Evolutionary conservation across 2,888 invertebrate genomes (phyloP).

Genomic region (Smittia sp.): DNA sequence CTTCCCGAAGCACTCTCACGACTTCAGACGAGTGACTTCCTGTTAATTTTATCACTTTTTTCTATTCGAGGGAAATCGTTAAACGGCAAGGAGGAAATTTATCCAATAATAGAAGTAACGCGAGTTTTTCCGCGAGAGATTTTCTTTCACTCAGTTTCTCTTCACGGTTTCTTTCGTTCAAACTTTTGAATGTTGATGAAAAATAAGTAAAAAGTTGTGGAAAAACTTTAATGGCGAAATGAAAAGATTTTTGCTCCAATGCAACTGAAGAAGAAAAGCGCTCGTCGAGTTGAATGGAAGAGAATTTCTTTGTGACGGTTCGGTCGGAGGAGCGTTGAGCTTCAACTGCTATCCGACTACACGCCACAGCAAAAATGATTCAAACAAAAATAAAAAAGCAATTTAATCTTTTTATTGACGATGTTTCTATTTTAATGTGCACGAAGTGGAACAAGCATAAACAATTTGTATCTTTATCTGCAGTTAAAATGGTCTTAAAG

Average conservation of each 20-base stretch:
- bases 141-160: slow-evolving; percentile 3
- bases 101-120: not conserved
- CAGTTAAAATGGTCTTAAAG: no score
- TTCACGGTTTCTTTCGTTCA: not conserved
- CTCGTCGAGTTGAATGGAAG: not conserved
- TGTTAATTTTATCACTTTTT: not conserved
- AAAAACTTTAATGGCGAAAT: not conserved
- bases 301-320: not conserved
- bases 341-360: not conserved
- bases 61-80: not conserved
- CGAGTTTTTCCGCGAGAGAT: not conserved
- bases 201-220: slow-evolving; percentile 11
- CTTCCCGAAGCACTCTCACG: no score
- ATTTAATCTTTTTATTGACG: slow-evolving; percentile 23
- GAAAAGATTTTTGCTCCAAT: not conserved
- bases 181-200: slow-evolving; percentile 22
- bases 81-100: not conserved
- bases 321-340: not conserved
- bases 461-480: not conserved
- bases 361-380: not conserved
- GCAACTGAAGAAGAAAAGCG: not conserved
- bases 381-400: slow-evolving; percentile 20
- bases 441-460: not conserved
- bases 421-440: slow-evolving; percentile 21
- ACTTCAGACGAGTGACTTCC: no score